Base-by-base conservation (phyloP, 1,140 invertebrate genomes). In the Eurytemora carolleeae region DNA sequence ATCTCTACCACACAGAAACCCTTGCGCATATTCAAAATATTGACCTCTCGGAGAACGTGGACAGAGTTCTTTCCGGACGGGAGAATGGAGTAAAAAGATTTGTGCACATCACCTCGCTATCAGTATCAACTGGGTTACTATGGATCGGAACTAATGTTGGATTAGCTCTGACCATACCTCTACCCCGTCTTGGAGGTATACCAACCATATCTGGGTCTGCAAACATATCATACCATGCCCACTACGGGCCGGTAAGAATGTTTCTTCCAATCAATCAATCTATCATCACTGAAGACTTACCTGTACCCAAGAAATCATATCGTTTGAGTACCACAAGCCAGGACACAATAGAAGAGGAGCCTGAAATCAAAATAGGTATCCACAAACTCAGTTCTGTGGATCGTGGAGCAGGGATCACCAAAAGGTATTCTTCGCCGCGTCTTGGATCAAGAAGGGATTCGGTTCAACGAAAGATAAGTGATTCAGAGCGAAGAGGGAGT, bases 111-210 rank as follows among this genome's bases (percentile, higher is more conserved):
- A 93, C 89, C 0, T 83, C 87, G 1, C 71, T 97, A 20, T 77
- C 90, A 69, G 87, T 89, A 0, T 86, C 71, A 65, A 68, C 71
- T 55, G 92, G 91, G 1, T 74, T 94, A 1, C 74, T 97, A 0
- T 96, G 91, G 91, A 87, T 95, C 1, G 92, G 91, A 17, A 96
- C 92, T 0, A 92, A 87, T 69, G 83, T 89, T 53, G 92, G 92
- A 1, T 83, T 94, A 31, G 82, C 86, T 24, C 76, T 95, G 0
- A 92, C 88, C 0, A 85, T 95, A 58, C 89, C 91, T 0, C 72
- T 96, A 25, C 92, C 92, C 1, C 79, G 90, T 15, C 73, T 97
- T 15, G 88, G 92, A 73, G 92, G 92, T 23, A 84, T 96, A 0
- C 91, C 92, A 0, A 86, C 93, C 20, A 86, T 7, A 12, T 44